Percentiles rank a stretch among this genome's conserved stretches.
These are phyloP conservation scores for Empidonax traillii DNA, from an alignment of 2,113 vertebrate species.

Conservation along the genomic window DNA sequence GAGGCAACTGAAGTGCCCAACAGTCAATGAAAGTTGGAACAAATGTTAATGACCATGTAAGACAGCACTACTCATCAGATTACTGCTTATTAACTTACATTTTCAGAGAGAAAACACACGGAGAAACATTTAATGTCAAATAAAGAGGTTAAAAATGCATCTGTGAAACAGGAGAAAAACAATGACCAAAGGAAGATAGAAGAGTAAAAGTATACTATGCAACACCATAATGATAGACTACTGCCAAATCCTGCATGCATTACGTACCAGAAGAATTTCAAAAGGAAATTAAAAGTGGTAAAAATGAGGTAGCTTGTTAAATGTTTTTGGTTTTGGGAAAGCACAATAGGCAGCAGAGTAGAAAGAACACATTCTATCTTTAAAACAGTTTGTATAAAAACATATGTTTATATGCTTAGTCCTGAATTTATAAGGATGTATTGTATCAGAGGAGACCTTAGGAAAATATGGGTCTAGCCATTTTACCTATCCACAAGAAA, in stretches of 20 bases:
- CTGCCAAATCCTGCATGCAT: background rate
- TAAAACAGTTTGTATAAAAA: background rate
- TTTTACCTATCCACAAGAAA: background rate
- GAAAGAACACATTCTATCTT: background rate
- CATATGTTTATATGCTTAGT: background rate
- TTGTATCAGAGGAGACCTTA: background rate
- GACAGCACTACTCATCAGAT: background rate
- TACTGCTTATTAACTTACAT: background rate
- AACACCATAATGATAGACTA: fast-evolving
- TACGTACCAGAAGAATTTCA: background rate
- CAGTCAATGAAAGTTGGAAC: background rate
- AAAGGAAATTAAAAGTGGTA: background rate
- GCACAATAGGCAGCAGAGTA: background rate
- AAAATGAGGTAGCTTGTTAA: background rate
- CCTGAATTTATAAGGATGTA: background rate
- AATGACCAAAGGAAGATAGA: background rate
- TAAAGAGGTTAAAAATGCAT: background rate
- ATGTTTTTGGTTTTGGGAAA: background rate
- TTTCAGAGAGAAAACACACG: background rate
- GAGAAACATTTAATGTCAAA: background rate
- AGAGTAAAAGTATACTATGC: background rate
- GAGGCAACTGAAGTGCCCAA: background rate
- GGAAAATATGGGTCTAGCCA: background rate
- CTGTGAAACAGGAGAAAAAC: background rate
- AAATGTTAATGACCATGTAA: background rate